These are phyloP conservation scores for Bombus turneri DNA, from an alignment of 1,140 invertebrate species.

Conservation along the genomic window DNA sequence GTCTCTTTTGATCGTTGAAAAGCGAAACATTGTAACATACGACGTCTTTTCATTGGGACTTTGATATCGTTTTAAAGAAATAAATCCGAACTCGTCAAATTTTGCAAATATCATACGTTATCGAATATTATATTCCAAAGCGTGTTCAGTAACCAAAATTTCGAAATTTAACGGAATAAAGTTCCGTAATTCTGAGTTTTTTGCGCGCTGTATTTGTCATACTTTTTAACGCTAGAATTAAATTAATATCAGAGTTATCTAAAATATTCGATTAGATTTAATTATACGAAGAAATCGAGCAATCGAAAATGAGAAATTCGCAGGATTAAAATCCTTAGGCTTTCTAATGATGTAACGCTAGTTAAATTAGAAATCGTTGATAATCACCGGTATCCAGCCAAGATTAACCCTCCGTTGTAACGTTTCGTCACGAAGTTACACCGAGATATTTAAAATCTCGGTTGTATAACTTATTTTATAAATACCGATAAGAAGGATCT, in stretches of 20 bases:
- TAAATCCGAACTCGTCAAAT: too few species aligned
- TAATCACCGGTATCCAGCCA: neutral
- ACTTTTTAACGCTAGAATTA: too few species aligned
- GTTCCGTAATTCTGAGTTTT: too few species aligned
- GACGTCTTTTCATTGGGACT: too few species aligned
- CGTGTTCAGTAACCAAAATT: too few species aligned
- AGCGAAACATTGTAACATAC: neutral
- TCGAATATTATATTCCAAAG: too few species aligned
- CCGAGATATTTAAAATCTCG: slow-evolving; percentile 1
- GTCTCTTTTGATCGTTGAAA: neutral
- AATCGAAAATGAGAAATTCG: neutral
- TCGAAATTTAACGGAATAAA: too few species aligned
- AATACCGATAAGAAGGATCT: slow-evolving; percentile 20
- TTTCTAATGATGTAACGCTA: slow-evolving; percentile 35
- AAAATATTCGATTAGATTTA: neutral
- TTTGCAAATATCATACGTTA: too few species aligned
- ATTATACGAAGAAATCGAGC: neutral
- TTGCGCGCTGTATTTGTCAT: too few species aligned
- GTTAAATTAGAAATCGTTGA: slow-evolving; percentile 37
- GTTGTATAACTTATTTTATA: slow-evolving; percentile 16
- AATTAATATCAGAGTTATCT: too few species aligned
- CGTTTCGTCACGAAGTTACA: slow-evolving; percentile 5
- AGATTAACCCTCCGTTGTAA: neutral
- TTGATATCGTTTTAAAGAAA: neutral
- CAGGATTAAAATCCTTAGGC: neutral